Percentiles rank a stretch among this genome's conserved stretches.
Conservation (phyloP, 2,888 invertebrate genomes). For the Lamproptera curius region DNA sequence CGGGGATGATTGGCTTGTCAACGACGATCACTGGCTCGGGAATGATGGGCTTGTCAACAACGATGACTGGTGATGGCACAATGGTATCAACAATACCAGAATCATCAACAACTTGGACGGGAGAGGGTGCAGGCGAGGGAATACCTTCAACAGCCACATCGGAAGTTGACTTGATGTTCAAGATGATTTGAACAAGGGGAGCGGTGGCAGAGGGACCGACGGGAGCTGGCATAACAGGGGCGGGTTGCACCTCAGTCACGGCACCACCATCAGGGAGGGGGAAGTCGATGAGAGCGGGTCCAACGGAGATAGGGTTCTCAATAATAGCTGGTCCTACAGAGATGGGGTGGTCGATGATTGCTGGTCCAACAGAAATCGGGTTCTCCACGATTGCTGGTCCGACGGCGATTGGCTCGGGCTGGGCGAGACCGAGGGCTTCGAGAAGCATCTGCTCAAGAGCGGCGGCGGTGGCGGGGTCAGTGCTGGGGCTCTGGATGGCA, state of each 20-base stretch:
- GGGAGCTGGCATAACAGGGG: conserved; percentile 14
- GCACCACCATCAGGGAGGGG: conserved; percentile 16
- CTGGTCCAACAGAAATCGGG: not conserved
- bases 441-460: conserved; percentile 27
- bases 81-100: conserved; percentile 3
- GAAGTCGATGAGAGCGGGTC: conserved; percentile 21
- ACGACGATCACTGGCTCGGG: too few relatives aligned
- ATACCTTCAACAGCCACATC: conserved; percentile 2
- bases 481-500: conserved; percentile 43
- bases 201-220: conserved; percentile 17
- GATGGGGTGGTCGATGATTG: conserved; percentile 28
- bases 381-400: conserved; percentile 26
- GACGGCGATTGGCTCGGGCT: conserved; percentile 30
- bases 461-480: conserved; percentile 29
- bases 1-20: too few relatives aligned
- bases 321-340: conserved; percentile 15
- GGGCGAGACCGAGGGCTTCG: conserved; percentile 29
- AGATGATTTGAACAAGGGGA: conserved; percentile 32
- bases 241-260: conserved; percentile 15
- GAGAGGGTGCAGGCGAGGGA: conserved; percentile 15
- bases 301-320: conserved; percentile 22
- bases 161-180: conserved; percentile 27
- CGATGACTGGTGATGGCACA: conserved; percentile 18
- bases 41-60: too few relatives aligned
- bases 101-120: conserved; percentile 20